Base-by-base conservation (phyloP, 2,888 invertebrate species). In the Rhagium mordax region DNA sequence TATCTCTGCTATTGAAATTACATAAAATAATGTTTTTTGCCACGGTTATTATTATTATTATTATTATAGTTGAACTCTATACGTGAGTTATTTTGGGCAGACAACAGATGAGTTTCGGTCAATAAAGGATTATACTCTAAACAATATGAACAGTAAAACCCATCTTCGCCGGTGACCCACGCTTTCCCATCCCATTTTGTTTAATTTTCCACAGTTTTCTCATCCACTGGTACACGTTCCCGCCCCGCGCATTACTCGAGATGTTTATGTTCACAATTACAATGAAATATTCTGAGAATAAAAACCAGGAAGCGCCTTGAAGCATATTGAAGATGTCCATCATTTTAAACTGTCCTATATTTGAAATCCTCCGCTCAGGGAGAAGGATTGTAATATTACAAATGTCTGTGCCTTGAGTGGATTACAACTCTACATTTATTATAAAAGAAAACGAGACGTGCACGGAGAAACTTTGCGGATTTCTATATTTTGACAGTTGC, bases 321-420 rank as follows among this genome's bases (percentile, higher is more conserved):
- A n/a, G 65, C 53, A 66, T 53, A 49, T 64, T 66, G 53, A 27
- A 15, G 65, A 66, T 66, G 65, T 51, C 55, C 57, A 47, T 67
- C 67, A 67, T 67, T 55, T 67, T 57, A 67, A 67, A 67, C 21
- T 47, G 67, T 15, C 57, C 67, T 67, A 67, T 33, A 67, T 67
- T 67, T 53, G 20, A 33, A 67, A 67, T 67, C 55, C 67, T 55
- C 33, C 41, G 67, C 47, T 67, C 67, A 24, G 24, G 29, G 8
- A 55, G 57, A 21, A 47, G 67, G 57, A 67, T 57, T 47, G 33
- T 47, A 27, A 20, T 57, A 57, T 67, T 67, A 55, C 55, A 57
- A 47, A 41, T 67, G 57, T 57, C 67, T 67, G 47, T 47, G 24
- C 55, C 67, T 48, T 66, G 67, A 57, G 67, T 57, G 57, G 67